phyloP scores from a whole-genome alignment of 2,888 invertebrate genomes.

The Isotomurus palustris region DNA sequence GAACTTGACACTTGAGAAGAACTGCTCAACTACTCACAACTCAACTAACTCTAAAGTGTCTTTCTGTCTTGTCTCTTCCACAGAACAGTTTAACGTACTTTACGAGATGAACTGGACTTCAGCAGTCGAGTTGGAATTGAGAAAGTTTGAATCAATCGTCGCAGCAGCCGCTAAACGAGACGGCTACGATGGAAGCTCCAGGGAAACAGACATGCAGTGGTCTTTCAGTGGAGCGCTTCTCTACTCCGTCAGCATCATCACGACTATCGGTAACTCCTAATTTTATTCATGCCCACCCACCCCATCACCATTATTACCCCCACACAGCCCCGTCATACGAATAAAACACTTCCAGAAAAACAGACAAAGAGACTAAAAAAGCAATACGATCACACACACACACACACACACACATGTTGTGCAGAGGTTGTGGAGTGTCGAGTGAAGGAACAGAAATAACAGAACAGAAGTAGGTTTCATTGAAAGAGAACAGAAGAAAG shows the following conservation, averaged over 20 bases:
- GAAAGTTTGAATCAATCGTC: conserved; percentile 73
- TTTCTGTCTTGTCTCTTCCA: background rate
- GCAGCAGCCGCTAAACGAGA: conserved; percentile 65
- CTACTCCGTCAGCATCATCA: conserved; percentile 80
- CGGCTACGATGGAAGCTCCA: conserved; percentile 48
- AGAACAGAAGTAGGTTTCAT: too few relatives aligned
- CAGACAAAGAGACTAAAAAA: too few relatives aligned
- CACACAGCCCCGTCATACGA: too few relatives aligned
- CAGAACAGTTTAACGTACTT: conserved; percentile 74
- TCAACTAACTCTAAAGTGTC: background rate
- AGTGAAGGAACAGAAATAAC: too few relatives aligned
- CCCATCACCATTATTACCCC: too few relatives aligned
- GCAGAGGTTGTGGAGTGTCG: too few relatives aligned
- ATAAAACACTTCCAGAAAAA: too few relatives aligned
- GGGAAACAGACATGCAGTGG: conserved; percentile 59
- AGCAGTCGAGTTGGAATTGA: conserved; percentile 69
- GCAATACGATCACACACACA: too few relatives aligned
- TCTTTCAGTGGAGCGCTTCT: conserved; percentile 77
- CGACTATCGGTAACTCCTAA: conserved; percentile 85
- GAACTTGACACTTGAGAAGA: too few relatives aligned
- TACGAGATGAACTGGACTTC: conserved; percentile 80
- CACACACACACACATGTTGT: too few relatives aligned
- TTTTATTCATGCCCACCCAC: too few relatives aligned
- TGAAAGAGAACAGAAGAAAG: too few relatives aligned
- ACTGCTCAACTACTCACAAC: background rate